These are phyloP conservation scores for Dendrolimus kikuchii DNA, from an alignment of 1,140 invertebrate genomes.

Conservation along the genomic window DNA sequence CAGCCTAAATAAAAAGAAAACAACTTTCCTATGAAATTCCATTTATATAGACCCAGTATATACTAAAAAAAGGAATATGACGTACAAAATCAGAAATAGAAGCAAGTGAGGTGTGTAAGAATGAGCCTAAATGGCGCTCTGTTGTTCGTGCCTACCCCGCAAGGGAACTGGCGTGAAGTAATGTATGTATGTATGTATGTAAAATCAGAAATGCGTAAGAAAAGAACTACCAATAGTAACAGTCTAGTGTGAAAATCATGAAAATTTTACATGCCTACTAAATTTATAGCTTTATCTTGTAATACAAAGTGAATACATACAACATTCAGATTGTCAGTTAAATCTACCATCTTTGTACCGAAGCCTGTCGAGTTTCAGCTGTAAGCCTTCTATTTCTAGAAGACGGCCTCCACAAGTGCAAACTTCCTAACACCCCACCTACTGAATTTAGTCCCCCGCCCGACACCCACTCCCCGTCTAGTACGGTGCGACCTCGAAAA, in stretches of 20 bases:
- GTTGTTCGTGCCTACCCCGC: too few species aligned
- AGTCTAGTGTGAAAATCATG: too few species aligned
- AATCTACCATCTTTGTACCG: constrained; percentile 9
- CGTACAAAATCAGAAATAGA: neutral
- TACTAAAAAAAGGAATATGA: too few species aligned
- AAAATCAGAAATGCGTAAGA: too few species aligned
- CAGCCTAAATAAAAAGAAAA: too few species aligned
- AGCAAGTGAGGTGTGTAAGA: neutral
- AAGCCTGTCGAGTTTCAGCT: constrained; percentile 12
- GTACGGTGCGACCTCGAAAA: constrained; percentile 42
- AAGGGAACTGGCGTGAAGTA: too few species aligned
- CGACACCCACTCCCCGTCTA: constrained; percentile 13
- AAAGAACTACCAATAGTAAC: too few species aligned
- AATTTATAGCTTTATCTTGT: neutral
- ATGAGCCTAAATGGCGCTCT: neutral
- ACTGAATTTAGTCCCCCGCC: constrained; percentile 10
- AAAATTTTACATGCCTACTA: neutral
- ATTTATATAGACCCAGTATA: too few species aligned
- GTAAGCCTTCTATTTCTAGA: constrained; percentile 23
- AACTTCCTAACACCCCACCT: constrained; percentile 31
- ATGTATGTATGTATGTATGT: too few species aligned
- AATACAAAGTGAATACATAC: too few species aligned
- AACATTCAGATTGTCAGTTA: too few species aligned
- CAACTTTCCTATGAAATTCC: too few species aligned
- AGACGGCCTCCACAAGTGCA: constrained; percentile 29